Percentiles rank a stretch among this genome's conserved stretches.
Evolutionary conservation across 2,888 invertebrate species (phyloP).

Genomic region (Syrphus vitripennis): DNA sequence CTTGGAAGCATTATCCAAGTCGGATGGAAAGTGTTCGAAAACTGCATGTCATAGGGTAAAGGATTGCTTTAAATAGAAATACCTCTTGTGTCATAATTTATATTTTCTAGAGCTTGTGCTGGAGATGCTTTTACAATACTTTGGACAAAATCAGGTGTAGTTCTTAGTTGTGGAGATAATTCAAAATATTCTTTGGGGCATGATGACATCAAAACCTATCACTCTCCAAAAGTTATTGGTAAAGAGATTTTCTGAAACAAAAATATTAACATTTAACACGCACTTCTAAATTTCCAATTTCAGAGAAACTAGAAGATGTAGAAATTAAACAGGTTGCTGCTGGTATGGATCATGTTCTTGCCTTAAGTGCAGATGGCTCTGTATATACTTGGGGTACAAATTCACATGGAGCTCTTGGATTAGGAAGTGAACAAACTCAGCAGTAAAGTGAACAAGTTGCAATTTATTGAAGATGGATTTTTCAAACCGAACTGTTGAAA

Average conservation of each 20-base stretch:
- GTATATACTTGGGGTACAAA: conserved; percentile 87
- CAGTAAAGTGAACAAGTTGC: conserved; percentile 76
- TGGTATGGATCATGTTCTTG: conserved; percentile 85
- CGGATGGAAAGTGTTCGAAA: conserved; percentile 84
- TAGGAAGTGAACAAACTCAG: conserved; percentile 77
- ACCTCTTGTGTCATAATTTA: too few species aligned
- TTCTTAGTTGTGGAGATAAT: conserved; percentile 87
- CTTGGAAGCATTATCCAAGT: conserved; percentile 83
- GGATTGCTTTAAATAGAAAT: too few species aligned
- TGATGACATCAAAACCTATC: conserved; percentile 83
- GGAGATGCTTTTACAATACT: conserved; percentile 87
- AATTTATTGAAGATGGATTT: background rate
- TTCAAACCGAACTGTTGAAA: too few species aligned
- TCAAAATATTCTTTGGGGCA: conserved; percentile 85
- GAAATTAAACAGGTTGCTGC: conserved; percentile 84
- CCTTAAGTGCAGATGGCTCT: conserved; percentile 84
- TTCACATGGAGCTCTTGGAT: conserved; percentile 83
- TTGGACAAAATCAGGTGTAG: conserved; percentile 85
- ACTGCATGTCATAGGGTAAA: conserved; percentile 83
- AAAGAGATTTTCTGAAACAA: conserved; percentile 45
- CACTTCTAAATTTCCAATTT: background rate
- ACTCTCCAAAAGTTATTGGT: conserved; percentile 84
- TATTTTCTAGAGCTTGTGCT: conserved; percentile 82
- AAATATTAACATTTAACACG: too few species aligned
- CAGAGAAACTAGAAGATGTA: conserved; percentile 82